Evolutionary conservation across 2,888 invertebrate genomes (phyloP), one percentile per base, ranked within the genome.

Genomic region (Agrotis exclamationis): DNA sequence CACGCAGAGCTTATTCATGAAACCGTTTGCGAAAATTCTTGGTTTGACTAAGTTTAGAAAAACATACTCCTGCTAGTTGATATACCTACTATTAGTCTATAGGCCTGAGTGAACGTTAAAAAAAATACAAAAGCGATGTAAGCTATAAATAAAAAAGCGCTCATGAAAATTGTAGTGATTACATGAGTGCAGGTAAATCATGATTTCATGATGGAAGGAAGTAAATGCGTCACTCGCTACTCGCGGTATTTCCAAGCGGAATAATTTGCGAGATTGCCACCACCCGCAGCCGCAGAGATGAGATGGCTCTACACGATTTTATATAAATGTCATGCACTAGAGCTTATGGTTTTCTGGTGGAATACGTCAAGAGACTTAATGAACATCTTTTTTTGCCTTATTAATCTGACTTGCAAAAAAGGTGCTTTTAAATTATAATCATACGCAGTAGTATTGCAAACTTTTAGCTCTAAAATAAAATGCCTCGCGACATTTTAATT

Each of bases 241-340:
- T 74, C 70, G 69, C 80, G 60, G 79, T 79, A 82, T 71, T 76
- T 76, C 81, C 69, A 78, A 73, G 81, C 76, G 79, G 76, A 83
- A 85, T 87, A 85, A 88, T 86, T 88, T 85, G 73, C 84, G 75
- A 82, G 83, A 86, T 86, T 84, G 76, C 83, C 66, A 44, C 33
- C 54, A 63, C 57, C 47, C 54, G n/a, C 53, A 50, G 47, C n/a
- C 45, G 28, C 54, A 24, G 45, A 50, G 45, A 62, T 66, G 63
- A 60, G 56, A 70, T 57, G 20, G 6, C 39, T 58, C 44, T 53
- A 54, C 63, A 66, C 69, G 14, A 63, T 59, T 66, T 51, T 48
- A 65, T 48, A 22, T 59, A 75, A 66, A 70, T 58, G 60, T 63
- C 76, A 69, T 70, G 75, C 71, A 76, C 72, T 47, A 51, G 20